Conservation (phyloP, 1,140 invertebrate genomes). For the Grapholita molesta region DNA sequence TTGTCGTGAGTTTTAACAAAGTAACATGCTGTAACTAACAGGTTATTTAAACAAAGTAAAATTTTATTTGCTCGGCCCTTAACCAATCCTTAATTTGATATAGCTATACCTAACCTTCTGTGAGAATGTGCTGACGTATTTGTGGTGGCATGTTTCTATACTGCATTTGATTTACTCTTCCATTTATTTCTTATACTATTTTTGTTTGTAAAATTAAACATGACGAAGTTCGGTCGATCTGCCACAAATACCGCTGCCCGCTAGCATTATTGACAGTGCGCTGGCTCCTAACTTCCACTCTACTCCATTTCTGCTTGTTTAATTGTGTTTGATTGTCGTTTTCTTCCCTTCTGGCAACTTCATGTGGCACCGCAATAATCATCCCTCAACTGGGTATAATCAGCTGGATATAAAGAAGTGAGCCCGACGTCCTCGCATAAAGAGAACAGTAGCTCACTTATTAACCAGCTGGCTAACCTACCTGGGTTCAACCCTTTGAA, state of each 20-base stretch:
- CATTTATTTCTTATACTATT: conserved; percentile 32
- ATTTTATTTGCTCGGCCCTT: conserved; percentile 34
- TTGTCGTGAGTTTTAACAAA: conserved; percentile 14
- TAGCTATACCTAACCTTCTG: conserved; percentile 35
- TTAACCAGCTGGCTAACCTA: conserved; percentile 82
- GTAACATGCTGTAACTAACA: not conserved
- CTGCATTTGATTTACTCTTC: conserved; percentile 24
- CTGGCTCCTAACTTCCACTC: conserved; percentile 9
- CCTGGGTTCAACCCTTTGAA: conserved; percentile 82
- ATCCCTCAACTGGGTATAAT: conserved; percentile 61
- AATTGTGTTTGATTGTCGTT: conserved; percentile 71
- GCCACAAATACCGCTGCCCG: conserved; percentile 9
- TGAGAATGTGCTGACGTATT: conserved; percentile 44
- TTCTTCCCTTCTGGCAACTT: conserved; percentile 75
- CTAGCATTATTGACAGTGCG: not conserved
- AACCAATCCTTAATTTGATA: conserved; percentile 27
- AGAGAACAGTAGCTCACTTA: conserved; percentile 82
- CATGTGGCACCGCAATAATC: conserved; percentile 66
- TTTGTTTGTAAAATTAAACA: conserved; percentile 17
- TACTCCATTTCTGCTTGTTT: conserved; percentile 54
- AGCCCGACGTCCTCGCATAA: conserved; percentile 78
- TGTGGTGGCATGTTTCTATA: conserved; percentile 45
- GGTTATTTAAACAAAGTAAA: conserved; percentile 14
- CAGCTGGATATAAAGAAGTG: conserved; percentile 75
- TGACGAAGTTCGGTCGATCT: conserved; percentile 6